Base-by-base conservation (phyloP, 2,888 invertebrate genomes). In the Drosophila histrio region DNA sequence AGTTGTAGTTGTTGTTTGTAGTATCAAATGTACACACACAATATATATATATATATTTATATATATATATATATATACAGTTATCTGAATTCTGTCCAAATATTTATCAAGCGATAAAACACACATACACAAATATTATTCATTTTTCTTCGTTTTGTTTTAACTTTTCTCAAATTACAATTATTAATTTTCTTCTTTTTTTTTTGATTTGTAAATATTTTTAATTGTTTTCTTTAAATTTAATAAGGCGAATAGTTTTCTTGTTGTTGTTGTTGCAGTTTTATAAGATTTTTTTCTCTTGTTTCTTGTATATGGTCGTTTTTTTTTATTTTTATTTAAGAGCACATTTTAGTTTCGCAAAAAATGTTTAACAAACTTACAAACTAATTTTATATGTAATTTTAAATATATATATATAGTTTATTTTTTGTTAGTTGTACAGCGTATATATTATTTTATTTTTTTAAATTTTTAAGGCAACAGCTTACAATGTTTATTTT, bases 51-150 rank as follows among this genome's bases (percentile, higher is more conserved):
- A 38, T 30, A 59, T 34, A 44, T 19, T 30, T 53, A 50, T 58
- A 65, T 63, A 64, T 64, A 44, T 61, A 43, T 62, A 32, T 63
- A 58, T 52, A 44, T 59, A 28, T 41, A 36, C 11, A 54, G 22
- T 47, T 57, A 63, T 49, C 56, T 30, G 49, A 61, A 22, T 67
- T 72, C 13, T 58, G 58, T 73, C 34, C 30, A 49, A 63, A 50
- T 69, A 43, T 65, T 65, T 68, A 56, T 63, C 60, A 79, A 78
- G 79, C 76, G 50, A 60, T 72, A 76, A 52, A 79, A 79, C 78
- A 78, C 70, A 83, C 68, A 78, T 79, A 77, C 83, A 85, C 80
- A 86, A 82, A 69, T 77, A 70, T 78, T 68, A 49, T 53, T 53
- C 49, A 22, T 21, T 39, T 46, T 41, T n/a, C n/a, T n/a, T n/a